Evolutionary conservation across 2,888 invertebrate genomes (phyloP).

Genomic region (Stratiomys singularior): DNA sequence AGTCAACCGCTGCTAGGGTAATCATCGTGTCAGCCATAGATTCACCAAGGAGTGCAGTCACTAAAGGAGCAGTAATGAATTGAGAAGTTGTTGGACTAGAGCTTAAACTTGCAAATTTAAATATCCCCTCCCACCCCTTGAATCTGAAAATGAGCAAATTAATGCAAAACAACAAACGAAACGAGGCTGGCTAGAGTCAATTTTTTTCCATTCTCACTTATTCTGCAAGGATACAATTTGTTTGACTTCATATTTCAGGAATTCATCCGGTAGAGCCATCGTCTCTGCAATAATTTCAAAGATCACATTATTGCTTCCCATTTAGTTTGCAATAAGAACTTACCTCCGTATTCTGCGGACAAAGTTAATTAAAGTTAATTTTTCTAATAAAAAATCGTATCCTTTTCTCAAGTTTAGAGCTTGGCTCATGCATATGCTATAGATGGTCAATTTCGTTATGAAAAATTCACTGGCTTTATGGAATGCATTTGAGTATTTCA

Average conservation of each 20-base stretch:
- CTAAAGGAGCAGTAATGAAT: not conserved
- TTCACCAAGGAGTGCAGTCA: slow-evolving; percentile 14
- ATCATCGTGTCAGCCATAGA: not conserved
- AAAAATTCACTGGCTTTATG: too few species aligned
- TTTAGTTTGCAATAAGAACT: too few species aligned
- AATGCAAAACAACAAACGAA: not conserved
- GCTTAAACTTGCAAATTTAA: not conserved
- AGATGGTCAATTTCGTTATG: too few species aligned
- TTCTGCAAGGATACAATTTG: slow-evolving; percentile 26
- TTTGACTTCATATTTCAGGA: slow-evolving; percentile 30
- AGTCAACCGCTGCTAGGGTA: not conserved
- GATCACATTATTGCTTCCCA: too few species aligned
- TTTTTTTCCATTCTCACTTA: not conserved
- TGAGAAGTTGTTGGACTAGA: slow-evolving; percentile 7
- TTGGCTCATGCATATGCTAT: too few species aligned
- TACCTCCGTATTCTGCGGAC: too few species aligned
- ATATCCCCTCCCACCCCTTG: not conserved
- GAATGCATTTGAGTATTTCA: too few species aligned
- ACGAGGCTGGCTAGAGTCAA: too few species aligned
- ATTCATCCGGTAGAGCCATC: slow-evolving; percentile 12
- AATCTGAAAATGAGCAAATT: slow-evolving; percentile 3
- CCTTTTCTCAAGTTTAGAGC: too few species aligned
- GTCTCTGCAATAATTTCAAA: not conserved
- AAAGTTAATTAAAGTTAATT: too few species aligned
- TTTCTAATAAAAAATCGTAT: too few species aligned